Percentiles rank a stretch among this genome's conserved stretches.
Conservation (phyloP, 2,888 invertebrate species). For the Syritta pipiens region DNA sequence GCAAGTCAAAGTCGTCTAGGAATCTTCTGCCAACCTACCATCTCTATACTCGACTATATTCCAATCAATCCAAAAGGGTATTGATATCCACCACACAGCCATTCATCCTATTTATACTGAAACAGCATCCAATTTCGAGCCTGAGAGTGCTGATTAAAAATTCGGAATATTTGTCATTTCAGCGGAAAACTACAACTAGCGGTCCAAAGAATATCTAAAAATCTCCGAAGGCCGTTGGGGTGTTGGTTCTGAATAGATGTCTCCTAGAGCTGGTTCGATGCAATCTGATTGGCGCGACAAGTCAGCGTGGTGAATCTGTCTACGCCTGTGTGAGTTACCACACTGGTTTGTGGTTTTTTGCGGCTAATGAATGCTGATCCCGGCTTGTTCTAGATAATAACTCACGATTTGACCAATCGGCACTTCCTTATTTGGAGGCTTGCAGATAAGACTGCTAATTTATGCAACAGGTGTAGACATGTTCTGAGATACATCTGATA, state of each 20-base stretch:
- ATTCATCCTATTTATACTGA: constrained; percentile 51
- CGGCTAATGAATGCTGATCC: constrained; percentile 18
- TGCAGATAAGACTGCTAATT: neutral
- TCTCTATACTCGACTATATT: constrained; percentile 42
- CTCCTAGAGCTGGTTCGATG: neutral
- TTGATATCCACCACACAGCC: constrained; percentile 31
- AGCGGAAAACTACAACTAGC: constrained; percentile 26
- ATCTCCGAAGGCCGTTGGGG: constrained; percentile 27
- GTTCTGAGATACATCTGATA: neutral
- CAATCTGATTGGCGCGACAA: too few species aligned
- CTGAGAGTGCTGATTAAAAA: constrained; percentile 27
- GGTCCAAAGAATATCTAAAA: constrained; percentile 21
- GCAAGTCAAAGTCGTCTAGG: neutral
- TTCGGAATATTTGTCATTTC: constrained; percentile 19
- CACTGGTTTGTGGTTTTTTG: too few species aligned
- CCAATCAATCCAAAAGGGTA: constrained; percentile 38
- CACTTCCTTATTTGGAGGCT: constrained; percentile 34
- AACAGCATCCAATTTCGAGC: neutral
- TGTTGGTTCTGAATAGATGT: constrained; percentile 5
- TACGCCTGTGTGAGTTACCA: neutral
- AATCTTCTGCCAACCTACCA: constrained; percentile 24
- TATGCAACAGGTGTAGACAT: constrained; percentile 33
- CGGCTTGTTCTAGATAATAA: constrained; percentile 6
- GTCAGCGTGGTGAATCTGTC: neutral
- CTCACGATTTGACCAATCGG: constrained; percentile 2